Conservation (phyloP, 2,113 vertebrate genomes). For the Mesitornis unicolor region DNA sequence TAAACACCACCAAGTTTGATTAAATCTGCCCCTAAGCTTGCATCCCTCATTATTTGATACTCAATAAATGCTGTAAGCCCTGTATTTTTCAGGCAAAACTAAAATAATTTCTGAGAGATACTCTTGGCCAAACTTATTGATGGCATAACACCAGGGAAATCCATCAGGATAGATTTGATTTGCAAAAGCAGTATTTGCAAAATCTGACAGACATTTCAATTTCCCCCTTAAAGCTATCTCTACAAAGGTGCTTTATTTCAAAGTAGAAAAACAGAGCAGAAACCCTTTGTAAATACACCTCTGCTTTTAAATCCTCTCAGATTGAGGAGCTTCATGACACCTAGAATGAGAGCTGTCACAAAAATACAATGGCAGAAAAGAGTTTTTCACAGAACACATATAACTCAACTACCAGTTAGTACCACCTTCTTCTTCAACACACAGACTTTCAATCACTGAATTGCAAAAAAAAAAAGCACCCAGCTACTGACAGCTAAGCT, state of each 20-base stretch:
- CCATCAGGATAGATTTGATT: not conserved
- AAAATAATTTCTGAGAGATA: not conserved
- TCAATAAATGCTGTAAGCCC: not conserved
- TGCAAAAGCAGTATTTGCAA: not conserved
- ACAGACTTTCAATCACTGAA: not conserved
- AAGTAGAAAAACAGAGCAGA: not conserved
- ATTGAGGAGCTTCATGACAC: not conserved
- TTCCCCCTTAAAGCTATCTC: not conserved
- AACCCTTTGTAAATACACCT: not conserved
- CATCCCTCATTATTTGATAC: not conserved
- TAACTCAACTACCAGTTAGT: not conserved
- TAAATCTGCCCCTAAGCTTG: not conserved
- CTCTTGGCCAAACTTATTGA: not conserved
- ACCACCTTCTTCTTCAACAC: not conserved
- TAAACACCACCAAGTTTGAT: not conserved
- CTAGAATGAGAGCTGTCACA: constrained; percentile 5
- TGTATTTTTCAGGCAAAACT: not conserved
- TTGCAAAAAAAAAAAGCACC: not conserved
- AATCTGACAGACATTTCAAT: not conserved
- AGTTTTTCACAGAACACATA: not conserved
- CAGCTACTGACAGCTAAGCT: not conserved
- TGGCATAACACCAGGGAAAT: not conserved
- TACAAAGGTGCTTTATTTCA: not conserved
- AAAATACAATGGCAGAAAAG: not conserved
- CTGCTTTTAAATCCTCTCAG: not conserved